These are phyloP conservation scores for Agelas oroides DNA, from an alignment of 37 sponge, comb jelly and placozoan species.

Conservation along the genomic window DNA sequence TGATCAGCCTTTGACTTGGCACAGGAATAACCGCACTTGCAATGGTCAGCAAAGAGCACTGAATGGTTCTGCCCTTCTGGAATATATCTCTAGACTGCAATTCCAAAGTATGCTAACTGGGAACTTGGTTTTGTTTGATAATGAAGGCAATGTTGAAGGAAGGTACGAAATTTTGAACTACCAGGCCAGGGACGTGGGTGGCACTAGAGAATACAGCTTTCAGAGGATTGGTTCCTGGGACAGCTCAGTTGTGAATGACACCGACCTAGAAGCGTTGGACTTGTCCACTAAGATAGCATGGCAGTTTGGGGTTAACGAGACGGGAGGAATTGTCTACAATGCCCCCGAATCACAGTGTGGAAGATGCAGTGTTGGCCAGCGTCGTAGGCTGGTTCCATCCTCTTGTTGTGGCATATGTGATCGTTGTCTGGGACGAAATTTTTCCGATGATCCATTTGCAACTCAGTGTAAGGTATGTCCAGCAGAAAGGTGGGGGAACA, in stretches of 20 bases:
- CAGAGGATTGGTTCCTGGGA: slow-evolving; percentile 59
- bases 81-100: slow-evolving; percentile 56
- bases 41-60: slow-evolving; percentile 38
- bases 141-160: slow-evolving; percentile 54
- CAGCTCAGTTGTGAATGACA: neutral
- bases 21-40: slow-evolving; percentile 44
- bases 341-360: slow-evolving; percentile 54
- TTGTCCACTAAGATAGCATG: neutral
- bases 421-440: slow-evolving; percentile 62
- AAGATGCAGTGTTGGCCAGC: slow-evolving; percentile 55
- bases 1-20: slow-evolving; percentile 38
- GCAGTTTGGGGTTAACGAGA: slow-evolving; percentile 65
- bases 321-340: neutral
- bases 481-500: slow-evolving; percentile 65
- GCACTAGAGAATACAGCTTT: slow-evolving; percentile 5
- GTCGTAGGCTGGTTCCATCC: slow-evolving; percentile 2
- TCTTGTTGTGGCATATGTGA: slow-evolving; percentile 82
- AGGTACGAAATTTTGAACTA: slow-evolving; percentile 76
- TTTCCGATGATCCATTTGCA: slow-evolving; percentile 13
- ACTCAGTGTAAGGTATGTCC: slow-evolving; percentile 65
- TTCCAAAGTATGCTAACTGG: slow-evolving; percentile 55
- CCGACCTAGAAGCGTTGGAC: neutral
- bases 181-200: slow-evolving; percentile 6
- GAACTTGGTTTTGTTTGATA: slow-evolving; percentile 64
- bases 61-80: slow-evolving; percentile 33